Evolutionary conservation across 2,888 invertebrate species (phyloP).

Genomic region (Salticus scenicus): DNA sequence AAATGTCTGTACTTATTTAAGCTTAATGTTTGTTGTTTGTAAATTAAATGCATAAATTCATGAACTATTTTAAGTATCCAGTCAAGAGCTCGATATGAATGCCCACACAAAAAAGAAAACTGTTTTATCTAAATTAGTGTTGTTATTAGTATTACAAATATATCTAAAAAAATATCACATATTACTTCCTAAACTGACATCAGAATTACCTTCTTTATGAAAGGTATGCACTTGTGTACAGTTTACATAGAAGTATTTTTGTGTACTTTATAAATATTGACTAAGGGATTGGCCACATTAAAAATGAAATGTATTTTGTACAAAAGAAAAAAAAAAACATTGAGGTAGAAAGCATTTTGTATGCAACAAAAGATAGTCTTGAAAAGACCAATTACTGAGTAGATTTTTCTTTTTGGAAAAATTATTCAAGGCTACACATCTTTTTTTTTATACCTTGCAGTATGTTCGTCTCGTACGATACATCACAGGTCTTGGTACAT

Average conservation of each 20-base stretch:
- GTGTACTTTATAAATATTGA: conserved; percentile 53
- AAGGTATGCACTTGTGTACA: conserved; percentile 33
- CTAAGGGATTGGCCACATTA: conserved; percentile 50
- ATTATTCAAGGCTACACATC: conserved; percentile 47
- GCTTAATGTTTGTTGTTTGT: too few relatives aligned
- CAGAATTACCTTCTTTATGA: conserved; percentile 28
- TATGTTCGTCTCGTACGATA: conserved; percentile 23
- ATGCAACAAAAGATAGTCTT: conserved; percentile 60
- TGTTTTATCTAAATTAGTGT: too few relatives aligned
- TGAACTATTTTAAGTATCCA: too few relatives aligned
- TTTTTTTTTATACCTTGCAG: conserved; percentile 6
- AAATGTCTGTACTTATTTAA: too few relatives aligned
- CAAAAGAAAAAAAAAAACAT: conserved; percentile 64
- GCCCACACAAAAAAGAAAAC: too few relatives aligned
- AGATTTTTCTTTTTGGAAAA: conserved; percentile 63
- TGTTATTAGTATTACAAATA: too few relatives aligned
- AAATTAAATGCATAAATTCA: too few relatives aligned
- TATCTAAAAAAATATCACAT: too few relatives aligned
- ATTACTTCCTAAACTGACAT: conserved; percentile 14
- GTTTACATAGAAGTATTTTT: conserved; percentile 53
- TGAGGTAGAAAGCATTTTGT: conserved; percentile 69
- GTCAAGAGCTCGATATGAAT: too few relatives aligned
- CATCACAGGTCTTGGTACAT: conserved; percentile 19
- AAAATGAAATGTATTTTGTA: conserved; percentile 66
- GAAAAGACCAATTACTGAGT: conserved; percentile 43